A percentile compares a stretch with the other conserved stretches of the same genome.
phyloP scores from a whole-genome alignment of 2,888 invertebrate species.

The Cloeon dipterum region DNA sequence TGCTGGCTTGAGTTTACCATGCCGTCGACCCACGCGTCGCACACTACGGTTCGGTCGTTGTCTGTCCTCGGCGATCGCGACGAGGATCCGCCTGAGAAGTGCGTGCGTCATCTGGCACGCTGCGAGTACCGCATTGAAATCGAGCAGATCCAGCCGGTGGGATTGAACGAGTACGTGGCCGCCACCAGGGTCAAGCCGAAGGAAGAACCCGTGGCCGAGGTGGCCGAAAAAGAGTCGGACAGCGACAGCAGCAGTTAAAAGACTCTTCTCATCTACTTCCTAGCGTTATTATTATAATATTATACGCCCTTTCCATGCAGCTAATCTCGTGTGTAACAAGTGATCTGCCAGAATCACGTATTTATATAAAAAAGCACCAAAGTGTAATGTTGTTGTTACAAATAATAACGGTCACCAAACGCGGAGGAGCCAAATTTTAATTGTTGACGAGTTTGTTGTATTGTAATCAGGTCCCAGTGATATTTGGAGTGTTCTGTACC shows the following conservation, averaged over 20 bases:
- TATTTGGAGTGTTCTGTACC: too few relatives aligned
- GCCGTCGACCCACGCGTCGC: slow-evolving; percentile 87
- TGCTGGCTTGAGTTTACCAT: slow-evolving; percentile 93
- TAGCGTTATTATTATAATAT: too few relatives aligned
- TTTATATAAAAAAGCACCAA: too few relatives aligned
- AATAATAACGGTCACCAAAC: too few relatives aligned
- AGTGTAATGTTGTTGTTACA: too few relatives aligned
- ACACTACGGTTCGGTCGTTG: slow-evolving; percentile 87
- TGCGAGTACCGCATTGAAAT: slow-evolving; percentile 91
- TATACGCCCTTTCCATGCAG: too few relatives aligned
- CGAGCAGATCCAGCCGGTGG: slow-evolving; percentile 58
- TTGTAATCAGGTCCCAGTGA: too few relatives aligned
- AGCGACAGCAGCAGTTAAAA: slow-evolving; percentile 16
- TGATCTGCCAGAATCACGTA: too few relatives aligned
- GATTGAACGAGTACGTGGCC: slow-evolving; percentile 39
- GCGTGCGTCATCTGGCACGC: slow-evolving; percentile 84
- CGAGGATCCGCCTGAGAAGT: slow-evolving; percentile 90
- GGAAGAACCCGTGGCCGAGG: slow-evolving; percentile 19
- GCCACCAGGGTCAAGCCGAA: slow-evolving; percentile 28
- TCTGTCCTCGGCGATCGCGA: slow-evolving; percentile 67
- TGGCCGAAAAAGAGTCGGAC: slow-evolving; percentile 15
- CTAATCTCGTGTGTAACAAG: too few relatives aligned
- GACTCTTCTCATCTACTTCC: too few relatives aligned
- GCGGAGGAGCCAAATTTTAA: too few relatives aligned
- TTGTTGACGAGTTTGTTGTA: too few relatives aligned